Evolutionary conservation across 2,888 invertebrate species (phyloP), one percentile per base, ranked within the genome.

Genomic region (Meganola albula): DNA sequence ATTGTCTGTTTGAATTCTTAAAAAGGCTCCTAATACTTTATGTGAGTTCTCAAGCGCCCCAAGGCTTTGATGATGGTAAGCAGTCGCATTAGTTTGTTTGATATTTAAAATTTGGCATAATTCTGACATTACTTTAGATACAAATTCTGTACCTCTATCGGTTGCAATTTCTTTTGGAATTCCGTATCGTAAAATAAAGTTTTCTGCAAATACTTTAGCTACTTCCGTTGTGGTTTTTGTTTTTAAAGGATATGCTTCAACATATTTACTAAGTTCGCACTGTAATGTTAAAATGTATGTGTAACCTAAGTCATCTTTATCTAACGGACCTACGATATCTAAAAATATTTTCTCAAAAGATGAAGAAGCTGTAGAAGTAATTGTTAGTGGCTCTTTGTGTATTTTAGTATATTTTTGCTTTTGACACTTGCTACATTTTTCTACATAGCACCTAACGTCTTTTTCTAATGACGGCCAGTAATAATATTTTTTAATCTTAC

Each of bases 71-170:
- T 44, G 44, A 10, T 39, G 44, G 6, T 40, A 44, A 1, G 42
- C 40, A 4, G 48, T 40, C 5, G 40, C 40, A 4, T 13, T 29
- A 10, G 40, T 1, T 18, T 47, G 27, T 8, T 33, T 24, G 1
- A 45, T 48, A 5, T 32, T 11, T 12, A 45, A 12, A 9, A 41
- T n/a, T 14, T 32, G 29, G 37, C 48, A 42, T 27, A 46, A 36
- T 22, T 33, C 27, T 8, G 21, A 12, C 12, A 44, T 26, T 2
- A 30, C 40, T 0, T n/a, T 8, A 1, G 43, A 35, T 2, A 37
- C 13, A 10, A 48, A 48, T 8, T 45, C 48, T 1, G 34, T 10
- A 8, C 35, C 35, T 25, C 30, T 35, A 12, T 35, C 29, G 1
- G 35, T 35, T 6, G 16, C 16, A 16, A 16, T 16, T 16, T 16